phyloP scores from a whole-genome alignment of 2,797 vertebrate species.

The Monodelphis domestica region DNA sequence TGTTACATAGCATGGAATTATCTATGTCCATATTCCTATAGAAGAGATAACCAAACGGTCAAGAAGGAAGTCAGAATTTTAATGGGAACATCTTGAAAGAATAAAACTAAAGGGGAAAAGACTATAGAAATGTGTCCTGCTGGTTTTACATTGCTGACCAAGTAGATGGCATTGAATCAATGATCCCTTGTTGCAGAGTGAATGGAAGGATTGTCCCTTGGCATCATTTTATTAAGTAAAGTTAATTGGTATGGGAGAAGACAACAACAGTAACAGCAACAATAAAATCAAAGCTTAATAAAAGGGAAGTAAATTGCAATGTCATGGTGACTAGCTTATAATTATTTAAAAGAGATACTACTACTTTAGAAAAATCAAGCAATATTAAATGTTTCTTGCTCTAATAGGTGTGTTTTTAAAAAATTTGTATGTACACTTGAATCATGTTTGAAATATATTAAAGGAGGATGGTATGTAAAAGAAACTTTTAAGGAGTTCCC shows the following conservation, averaged over 20 bases:
- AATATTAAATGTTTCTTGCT: conserved; percentile 5
- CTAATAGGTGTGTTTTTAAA: not conserved
- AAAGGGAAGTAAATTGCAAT: conserved; percentile 49
- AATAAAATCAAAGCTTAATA: conserved; percentile 66
- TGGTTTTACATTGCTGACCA: conserved; percentile 66
- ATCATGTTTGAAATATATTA: conserved; percentile 22
- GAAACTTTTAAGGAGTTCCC: not conserved
- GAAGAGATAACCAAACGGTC: too few species aligned
- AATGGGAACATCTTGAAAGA: conserved; percentile 46
- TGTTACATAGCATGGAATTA: too few species aligned
- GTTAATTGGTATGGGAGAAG: conserved; percentile 35
- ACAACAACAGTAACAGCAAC: too few species aligned
- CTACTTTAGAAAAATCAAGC: conserved; percentile 19
- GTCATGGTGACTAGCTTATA: conserved; percentile 4
- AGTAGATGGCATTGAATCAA: conserved; percentile 56
- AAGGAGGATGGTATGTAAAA: not conserved
- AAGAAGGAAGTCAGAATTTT: too few species aligned
- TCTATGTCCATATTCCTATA: too few species aligned
- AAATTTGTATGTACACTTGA: conserved; percentile 25
- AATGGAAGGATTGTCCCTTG: conserved; percentile 60
- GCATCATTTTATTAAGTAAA: conserved; percentile 62
- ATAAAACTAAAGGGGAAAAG: conserved; percentile 68
- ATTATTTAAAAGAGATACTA: conserved; percentile 26
- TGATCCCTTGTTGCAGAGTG: conserved; percentile 57
- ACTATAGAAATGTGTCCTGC: not conserved